Base-by-base conservation (phyloP, 2,888 invertebrate species). In the Drosophila fulvimacula region DNA sequence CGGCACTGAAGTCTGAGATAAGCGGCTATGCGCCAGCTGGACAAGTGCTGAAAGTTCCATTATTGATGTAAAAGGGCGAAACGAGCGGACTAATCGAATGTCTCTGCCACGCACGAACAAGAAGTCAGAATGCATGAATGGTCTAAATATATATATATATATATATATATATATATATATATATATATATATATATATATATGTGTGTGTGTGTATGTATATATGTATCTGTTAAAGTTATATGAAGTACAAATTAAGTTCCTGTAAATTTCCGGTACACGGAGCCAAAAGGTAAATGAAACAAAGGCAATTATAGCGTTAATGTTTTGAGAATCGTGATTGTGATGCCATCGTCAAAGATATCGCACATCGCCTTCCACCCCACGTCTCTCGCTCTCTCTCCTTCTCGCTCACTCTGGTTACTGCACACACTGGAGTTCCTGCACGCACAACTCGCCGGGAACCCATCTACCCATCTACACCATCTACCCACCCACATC, bases 301-400 rank as follows among this genome's bases (percentile, higher is more conserved):
- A 86, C 88, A 86, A 88, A 72, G 81, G 81, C 88, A 86, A 86
- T 88, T 86, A 86, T 81, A 69, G 75, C 72, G 69, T 76, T 84
- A 82, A 82, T 84, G 79, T 76, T 49, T 65, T 80, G 73, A 59
- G 65, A 75, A 74, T 81, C 74, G 77, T 77, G 74, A 79, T 81
- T 74, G 58, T 53, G 77, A 77, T 81, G 77, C 39, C 62, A 53
- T 65, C 78, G 39, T 42, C 59, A 52, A 48, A 67, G 72, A 73
- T 68, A 73, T 64, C 41, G 41, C 53, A 30, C 46, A 15, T 27
- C 27, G 17, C 38, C 10, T 13, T n/a, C n/a, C 27, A 17, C 11
- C 2, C 19, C 19, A 10, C 30, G 30, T 11, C n/a, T 17, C 1
- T 5, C 42, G 6, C 5, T 36, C 10, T 19, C 34, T 30, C n/a